Evolutionary conservation across 2,888 invertebrate genomes (phyloP).

Genomic region (Apamea sordens): DNA sequence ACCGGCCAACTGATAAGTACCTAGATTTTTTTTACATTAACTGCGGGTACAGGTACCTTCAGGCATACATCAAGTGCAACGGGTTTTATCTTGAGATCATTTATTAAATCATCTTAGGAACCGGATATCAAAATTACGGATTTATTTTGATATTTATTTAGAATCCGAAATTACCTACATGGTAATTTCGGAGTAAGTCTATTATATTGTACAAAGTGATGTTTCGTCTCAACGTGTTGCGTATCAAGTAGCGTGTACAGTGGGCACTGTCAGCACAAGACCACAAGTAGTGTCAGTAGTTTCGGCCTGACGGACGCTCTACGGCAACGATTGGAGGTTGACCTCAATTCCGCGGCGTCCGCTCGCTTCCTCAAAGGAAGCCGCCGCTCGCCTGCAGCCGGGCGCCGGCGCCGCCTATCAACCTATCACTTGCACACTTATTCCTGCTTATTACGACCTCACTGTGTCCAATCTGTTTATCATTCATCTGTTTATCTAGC

Average conservation of each 20-base stretch:
- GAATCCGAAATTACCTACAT: too few species aligned
- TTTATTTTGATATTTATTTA: too few species aligned
- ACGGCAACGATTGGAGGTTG: constrained; percentile 59
- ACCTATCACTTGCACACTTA: background rate
- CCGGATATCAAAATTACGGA: background rate
- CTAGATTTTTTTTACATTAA: background rate
- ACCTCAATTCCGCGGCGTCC: constrained; percentile 55
- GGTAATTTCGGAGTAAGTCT: background rate
- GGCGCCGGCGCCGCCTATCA: constrained; percentile 28
- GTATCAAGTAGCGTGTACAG: constrained; percentile 1
- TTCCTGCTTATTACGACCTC: constrained; percentile 1
- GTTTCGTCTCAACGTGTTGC: background rate
- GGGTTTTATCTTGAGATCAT: background rate
- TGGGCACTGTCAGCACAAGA: constrained; percentile 23
- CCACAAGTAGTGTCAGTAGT: constrained; percentile 17
- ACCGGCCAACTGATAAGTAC: too few species aligned
- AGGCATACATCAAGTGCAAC: background rate
- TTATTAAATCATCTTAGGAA: background rate
- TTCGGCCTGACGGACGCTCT: constrained; percentile 12
- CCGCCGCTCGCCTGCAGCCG: constrained; percentile 38
- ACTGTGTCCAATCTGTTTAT: background rate
- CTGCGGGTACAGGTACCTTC: background rate
- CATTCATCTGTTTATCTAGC: background rate
- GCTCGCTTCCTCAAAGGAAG: constrained; percentile 60
- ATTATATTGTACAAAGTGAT: background rate